Evolutionary conservation across 1,140 invertebrate species (phyloP).

Genomic region (Drosophila tropicalis): DNA sequence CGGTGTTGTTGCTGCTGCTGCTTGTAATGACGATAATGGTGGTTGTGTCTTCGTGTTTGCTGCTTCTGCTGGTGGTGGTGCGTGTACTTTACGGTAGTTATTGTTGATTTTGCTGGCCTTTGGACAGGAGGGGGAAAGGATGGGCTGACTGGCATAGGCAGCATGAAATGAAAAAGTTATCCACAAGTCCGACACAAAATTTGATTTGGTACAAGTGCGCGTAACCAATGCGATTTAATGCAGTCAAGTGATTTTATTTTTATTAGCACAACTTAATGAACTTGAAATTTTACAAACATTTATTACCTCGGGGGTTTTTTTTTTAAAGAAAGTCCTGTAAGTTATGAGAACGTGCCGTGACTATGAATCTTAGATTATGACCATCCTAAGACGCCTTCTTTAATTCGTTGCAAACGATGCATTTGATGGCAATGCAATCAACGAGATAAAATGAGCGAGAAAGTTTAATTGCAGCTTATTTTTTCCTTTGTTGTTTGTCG

Average conservation of each 20-base stretch:
- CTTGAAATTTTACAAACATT: conserved; percentile 74
- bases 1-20: conserved; percentile 27
- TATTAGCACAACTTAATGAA: conserved; percentile 82
- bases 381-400: conserved; percentile 27
- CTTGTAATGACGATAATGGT: background rate
- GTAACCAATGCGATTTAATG: conserved; percentile 73
- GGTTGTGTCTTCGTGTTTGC: background rate
- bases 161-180: conserved; percentile 42
- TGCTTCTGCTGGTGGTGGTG: conserved; percentile 4
- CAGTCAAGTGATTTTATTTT: conserved; percentile 79
- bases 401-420: conserved; percentile 64
- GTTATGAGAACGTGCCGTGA: conserved; percentile 63
- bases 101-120: no score
- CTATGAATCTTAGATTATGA: conserved; percentile 32
- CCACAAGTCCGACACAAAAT: background rate
- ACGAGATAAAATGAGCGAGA: conserved; percentile 46
- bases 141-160: background rate
- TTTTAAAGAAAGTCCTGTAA: conserved; percentile 73
- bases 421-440: conserved; percentile 45
- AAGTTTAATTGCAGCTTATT: conserved; percentile 73
- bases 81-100: no score
- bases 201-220: conserved; percentile 64
- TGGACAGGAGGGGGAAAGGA: no score
- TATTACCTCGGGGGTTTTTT: conserved; percentile 48
- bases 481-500: conserved; percentile 41